Conservation (phyloP, 2,113 vertebrate genomes). For the Ascaphus truei region DNA sequence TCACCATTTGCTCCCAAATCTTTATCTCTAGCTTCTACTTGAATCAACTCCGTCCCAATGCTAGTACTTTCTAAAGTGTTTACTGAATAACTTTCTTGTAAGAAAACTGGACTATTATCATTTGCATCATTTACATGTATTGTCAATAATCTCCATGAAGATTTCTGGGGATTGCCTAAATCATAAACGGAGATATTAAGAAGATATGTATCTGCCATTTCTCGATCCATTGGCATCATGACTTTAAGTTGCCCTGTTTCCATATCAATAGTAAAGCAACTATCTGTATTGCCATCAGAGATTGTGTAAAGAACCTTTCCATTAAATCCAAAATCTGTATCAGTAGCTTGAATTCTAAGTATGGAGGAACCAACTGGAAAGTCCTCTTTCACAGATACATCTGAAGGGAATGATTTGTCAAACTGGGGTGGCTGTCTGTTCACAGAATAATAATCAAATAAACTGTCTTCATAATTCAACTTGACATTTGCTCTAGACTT, state of each 20-base stretch:
- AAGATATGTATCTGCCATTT: slow-evolving; percentile 83
- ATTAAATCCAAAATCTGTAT: slow-evolving; percentile 92
- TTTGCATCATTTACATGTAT: slow-evolving; percentile 86
- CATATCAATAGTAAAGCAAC: slow-evolving; percentile 85
- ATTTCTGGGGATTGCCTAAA: slow-evolving; percentile 85
- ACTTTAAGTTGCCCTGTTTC: slow-evolving; percentile 81
- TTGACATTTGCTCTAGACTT: slow-evolving; percentile 86
- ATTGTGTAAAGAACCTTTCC: slow-evolving; percentile 87
- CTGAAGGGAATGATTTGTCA: slow-evolving; percentile 85
- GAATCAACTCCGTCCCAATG: slow-evolving; percentile 86
- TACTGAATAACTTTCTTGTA: slow-evolving; percentile 80
- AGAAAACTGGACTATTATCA: slow-evolving; percentile 86
- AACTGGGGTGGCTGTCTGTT: slow-evolving; percentile 92
- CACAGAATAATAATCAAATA: slow-evolving; percentile 89
- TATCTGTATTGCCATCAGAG: slow-evolving; percentile 85
- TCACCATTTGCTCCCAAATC: slow-evolving; percentile 84
- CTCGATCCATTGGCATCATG: slow-evolving; percentile 88
- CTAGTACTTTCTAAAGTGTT: slow-evolving; percentile 87
- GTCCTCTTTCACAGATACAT: slow-evolving; percentile 83
- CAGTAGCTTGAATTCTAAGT: slow-evolving; percentile 81
- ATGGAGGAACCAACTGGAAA: slow-evolving; percentile 76
- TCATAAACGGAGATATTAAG: slow-evolving; percentile 93
- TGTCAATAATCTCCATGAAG: slow-evolving; percentile 81
- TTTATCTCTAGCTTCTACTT: slow-evolving; percentile 90
- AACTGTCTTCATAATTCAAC: slow-evolving; percentile 83